Evolutionary conservation across 2,888 invertebrate genomes (phyloP), one percentile per base, ranked within the genome.

Genomic region (Temnothorax unifasciatus): DNA sequence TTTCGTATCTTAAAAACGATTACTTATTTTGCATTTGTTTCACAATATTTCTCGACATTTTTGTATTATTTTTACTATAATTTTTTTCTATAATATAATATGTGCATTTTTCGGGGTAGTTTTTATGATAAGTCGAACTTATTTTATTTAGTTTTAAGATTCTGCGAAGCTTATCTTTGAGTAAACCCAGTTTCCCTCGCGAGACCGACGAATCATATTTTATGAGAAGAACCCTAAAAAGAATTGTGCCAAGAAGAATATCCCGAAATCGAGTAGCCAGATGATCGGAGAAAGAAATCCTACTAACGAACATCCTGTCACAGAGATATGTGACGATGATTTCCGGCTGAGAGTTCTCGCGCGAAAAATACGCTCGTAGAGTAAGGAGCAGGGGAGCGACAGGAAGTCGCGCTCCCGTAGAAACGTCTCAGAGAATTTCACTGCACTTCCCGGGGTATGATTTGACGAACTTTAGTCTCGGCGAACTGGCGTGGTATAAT

Each of bases 291-390:
- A 84, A 88, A 90, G 90, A 90, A 90, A 87, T 88, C 85, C 86
- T 75, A 59, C 90, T 90, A 90, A 90, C 86, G 90, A 90, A 90
- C 90, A 90, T 90, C 90, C 90, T 89, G 90, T 87, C 87, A 84
- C 86, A 86, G 66, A 84, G 76, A 84, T 76, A 76, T 69, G 34
- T 82, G 74, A 86, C 86, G 83, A 86, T 88, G 87, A 88, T 90
- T 88, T 82, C 83, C 82, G 75, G 82, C 83, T 76, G 77, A 74
- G 85, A 73, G 82, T 57, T 68, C 73, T 68, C 76, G 77, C 81
- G 83, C 75, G 88, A 88, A 88, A 88, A 89, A 88, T 83, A 86
- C 84, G 85, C 84, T 88, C 74, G 61, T 69, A 82, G 75, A 66
- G 84, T 82, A 75, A 83, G 66, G 68, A 41, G 21, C 57, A 50